A percentile compares a stretch with the other conserved stretches of the same genome.
phyloP scores from a whole-genome alignment of 2,113 vertebrate species.

The Equus quagga region DNA sequence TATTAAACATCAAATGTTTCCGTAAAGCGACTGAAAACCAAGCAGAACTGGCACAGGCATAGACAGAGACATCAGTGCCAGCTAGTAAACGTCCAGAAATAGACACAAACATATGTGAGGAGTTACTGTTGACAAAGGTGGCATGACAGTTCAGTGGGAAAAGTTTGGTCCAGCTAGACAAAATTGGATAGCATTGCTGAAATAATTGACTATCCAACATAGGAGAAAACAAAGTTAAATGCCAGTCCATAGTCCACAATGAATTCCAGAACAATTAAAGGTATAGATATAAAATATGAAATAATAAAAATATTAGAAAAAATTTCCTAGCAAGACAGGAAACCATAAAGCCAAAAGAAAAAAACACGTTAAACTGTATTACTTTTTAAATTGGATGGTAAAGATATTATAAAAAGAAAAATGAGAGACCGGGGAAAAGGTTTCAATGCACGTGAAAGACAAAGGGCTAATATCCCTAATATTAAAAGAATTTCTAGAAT shows the following conservation, averaged over 20 bases:
- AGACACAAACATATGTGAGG: not conserved
- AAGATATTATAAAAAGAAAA: not conserved
- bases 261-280: slow-evolving; percentile 18
- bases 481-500: not conserved
- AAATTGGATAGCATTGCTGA: not conserved
- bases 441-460: not conserved
- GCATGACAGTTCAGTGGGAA: not conserved
- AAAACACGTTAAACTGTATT: not conserved
- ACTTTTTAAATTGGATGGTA: not conserved
- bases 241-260: not conserved
- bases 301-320: not conserved
- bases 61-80: not conserved
- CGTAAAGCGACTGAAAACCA: slow-evolving; percentile 42
- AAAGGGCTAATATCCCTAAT: not conserved
- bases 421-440: not conserved
- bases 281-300: slow-evolving; percentile 35
- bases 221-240: not conserved
- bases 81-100: not conserved
- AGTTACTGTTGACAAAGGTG: slow-evolving; percentile 40
- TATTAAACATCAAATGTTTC: not conserved
- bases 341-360: slow-evolving; percentile 7
- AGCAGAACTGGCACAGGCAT: not conserved
- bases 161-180: slow-evolving; percentile 21
- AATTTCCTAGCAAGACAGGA: not conserved
- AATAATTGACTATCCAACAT: not conserved